Percentiles rank a stretch among this genome's conserved stretches.
phyloP scores from a whole-genome alignment of 2,888 invertebrate species.

The Dilophus febrilis region DNA sequence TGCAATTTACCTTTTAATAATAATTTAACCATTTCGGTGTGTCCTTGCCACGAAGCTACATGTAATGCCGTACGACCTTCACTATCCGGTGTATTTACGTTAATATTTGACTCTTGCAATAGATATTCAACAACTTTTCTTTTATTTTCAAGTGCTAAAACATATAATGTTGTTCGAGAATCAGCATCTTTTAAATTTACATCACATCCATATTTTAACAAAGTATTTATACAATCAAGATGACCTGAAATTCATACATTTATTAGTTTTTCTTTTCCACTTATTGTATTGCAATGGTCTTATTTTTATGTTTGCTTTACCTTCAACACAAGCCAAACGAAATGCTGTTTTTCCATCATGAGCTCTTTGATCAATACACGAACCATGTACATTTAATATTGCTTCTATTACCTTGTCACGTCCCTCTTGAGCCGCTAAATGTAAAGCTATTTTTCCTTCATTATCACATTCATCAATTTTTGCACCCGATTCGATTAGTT shows the following conservation, averaged over 20 bases:
- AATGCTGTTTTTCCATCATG: conserved; percentile 83
- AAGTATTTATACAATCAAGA: conserved; percentile 42
- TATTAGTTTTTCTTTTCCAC: too few species aligned
- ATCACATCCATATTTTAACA: conserved; percentile 61
- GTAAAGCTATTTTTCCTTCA: conserved; percentile 74
- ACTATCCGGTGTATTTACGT: conserved; percentile 72
- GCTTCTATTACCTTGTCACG: conserved; percentile 41
- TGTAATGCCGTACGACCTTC: conserved; percentile 84
- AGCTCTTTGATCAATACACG: conserved; percentile 68
- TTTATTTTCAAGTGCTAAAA: conserved; percentile 75
- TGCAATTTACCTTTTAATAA: conserved; percentile 45
- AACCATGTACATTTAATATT: conserved; percentile 54
- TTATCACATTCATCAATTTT: conserved; percentile 80
- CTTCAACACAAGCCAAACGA: conserved; percentile 34
- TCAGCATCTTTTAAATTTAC: conserved; percentile 83
- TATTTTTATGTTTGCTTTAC: conserved; percentile 6
- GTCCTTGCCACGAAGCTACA: conserved; percentile 88
- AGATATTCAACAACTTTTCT: conserved; percentile 69
- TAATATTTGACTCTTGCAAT: conserved; percentile 55
- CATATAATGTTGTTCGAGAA: conserved; percentile 79
- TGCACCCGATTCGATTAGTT: conserved; percentile 63
- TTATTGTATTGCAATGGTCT: too few species aligned
- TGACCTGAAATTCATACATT: too few species aligned
- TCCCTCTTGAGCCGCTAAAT: conserved; percentile 80
- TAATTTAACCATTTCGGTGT: conserved; percentile 78